Conservation (phyloP, 2,113 vertebrate genomes). For the Eurypyga helias region DNA sequence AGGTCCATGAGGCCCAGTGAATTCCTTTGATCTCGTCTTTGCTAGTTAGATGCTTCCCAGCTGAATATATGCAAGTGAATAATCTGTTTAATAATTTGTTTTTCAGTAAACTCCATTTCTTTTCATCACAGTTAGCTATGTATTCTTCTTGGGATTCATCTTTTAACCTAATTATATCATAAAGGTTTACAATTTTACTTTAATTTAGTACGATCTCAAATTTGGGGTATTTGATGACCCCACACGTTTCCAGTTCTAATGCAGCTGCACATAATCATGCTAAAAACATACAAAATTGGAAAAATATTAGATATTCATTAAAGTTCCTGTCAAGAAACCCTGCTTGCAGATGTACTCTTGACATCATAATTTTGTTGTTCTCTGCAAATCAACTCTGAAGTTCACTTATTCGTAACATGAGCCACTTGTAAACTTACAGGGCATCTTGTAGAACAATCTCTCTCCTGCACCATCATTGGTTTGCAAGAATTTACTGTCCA, state of each 20-base stretch:
- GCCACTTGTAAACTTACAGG: conserved; percentile 78
- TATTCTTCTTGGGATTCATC: not conserved
- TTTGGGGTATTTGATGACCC: not conserved
- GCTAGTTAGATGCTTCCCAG: conserved; percentile 86
- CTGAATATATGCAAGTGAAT: conserved; percentile 73
- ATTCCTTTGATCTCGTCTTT: conserved; percentile 94
- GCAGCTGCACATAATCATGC: not conserved
- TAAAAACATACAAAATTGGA: not conserved
- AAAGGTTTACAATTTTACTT: not conserved
- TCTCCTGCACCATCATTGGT: conserved; percentile 93
- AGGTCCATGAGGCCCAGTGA: conserved; percentile 95
- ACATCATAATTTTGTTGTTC: not conserved
- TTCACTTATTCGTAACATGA: rapidly evolving
- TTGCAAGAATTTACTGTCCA: conserved; percentile 94
- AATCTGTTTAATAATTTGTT: not conserved
- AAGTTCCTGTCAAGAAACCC: not conserved
- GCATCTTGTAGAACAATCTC: conserved; percentile 94
- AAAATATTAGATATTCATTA: not conserved
- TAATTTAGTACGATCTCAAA: not conserved
- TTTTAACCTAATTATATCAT: not conserved
- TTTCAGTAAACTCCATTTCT: not conserved
- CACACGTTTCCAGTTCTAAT: not conserved
- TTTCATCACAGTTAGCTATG: not conserved
- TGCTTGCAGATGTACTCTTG: not conserved
- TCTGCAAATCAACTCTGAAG: not conserved